Base-by-base conservation (phyloP, 2,888 invertebrate genomes). In the Drosophila falleni region DNA sequence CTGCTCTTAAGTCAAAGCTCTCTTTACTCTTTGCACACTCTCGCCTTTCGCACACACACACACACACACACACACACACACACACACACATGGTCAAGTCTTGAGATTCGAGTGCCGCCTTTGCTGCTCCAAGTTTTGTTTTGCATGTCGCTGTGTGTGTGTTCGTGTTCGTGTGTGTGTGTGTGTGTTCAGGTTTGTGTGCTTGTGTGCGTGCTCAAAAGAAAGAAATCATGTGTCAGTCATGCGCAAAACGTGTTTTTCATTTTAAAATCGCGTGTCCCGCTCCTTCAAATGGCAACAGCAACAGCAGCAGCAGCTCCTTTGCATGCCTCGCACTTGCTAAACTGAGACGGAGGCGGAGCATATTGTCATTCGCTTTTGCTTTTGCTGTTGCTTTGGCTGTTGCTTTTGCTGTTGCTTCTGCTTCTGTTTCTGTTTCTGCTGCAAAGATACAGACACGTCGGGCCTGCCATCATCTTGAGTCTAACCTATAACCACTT, bases 211-310 rank as follows among this genome's bases (percentile, higher is more conserved):
- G 53, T 54, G 53, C 50, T 55, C 37, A 58, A 67, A 81, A 75
- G 78, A 78, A 87, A 73, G 75, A 86, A 89, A 84, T 78, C 74
- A 81, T 74, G 71, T 78, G 80, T 73, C 81, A 80, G 89, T 83
- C 90, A 91, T 90, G 90, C 90, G 90, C 91, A 90, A 82, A 90
- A 86, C 87, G 62, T 71, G 87, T 85, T 90, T 70, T 79, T 88
- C 80, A 79, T 81, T 84, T 90, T 87, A 87, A 87, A 87, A 85
- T 87, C 88, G 81, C 81, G 80, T 82, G 76, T 83, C 77, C 75
- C 78, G 74, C 78, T 74, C 77, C 78, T 72, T 71, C 80, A 76
- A 74, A 78, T 63, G 70, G 64, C 59, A 58, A 71, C 54, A 37
- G 41, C 56, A 35, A 16, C 44, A 41, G 35, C 58, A 58, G 47